A percentile compares a stretch with the other conserved stretches of the same genome.
Evolutionary conservation across 2,797 vertebrate genomes (phyloP).

Genomic region (Danio albolineatus): DNA sequence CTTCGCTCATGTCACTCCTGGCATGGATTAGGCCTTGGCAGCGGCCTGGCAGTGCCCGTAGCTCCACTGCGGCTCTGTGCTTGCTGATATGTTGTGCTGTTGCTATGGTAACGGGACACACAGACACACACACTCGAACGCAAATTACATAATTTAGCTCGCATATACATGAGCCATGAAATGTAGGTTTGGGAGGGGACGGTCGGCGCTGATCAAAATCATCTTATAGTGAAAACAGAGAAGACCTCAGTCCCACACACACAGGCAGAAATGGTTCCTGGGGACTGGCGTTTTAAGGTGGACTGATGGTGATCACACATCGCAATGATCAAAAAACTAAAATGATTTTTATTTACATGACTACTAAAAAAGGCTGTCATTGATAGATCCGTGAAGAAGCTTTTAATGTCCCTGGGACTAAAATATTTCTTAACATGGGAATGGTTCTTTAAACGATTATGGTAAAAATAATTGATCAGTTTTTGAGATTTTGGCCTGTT

Average conservation of each 20-base stretch:
- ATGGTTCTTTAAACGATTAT: too few species aligned
- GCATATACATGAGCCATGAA: conserved; percentile 76
- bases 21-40: conserved; percentile 82
- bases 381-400: too few species aligned
- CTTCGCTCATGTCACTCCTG: conserved; percentile 81
- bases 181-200: conserved; percentile 63
- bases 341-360: too few species aligned
- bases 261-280: conserved; percentile 31
- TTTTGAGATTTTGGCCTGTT: too few species aligned
- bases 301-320: background rate
- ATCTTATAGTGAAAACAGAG: conserved; percentile 51
- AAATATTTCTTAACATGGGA: too few species aligned
- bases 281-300: background rate
- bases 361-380: too few species aligned
- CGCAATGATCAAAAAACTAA: too few species aligned
- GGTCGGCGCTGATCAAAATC: conserved; percentile 47
- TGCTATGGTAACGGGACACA: conserved; percentile 77
- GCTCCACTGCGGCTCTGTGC: conserved; percentile 76
- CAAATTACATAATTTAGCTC: conserved; percentile 83
- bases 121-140: conserved; percentile 58
- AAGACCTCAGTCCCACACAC: conserved; percentile 33
- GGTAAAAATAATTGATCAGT: too few species aligned
- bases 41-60: conserved; percentile 72
- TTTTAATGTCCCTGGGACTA: too few species aligned
- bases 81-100: conserved; percentile 82